Conservation (phyloP, 2,113 vertebrate species). For the Delphinapterus leucas region DNA sequence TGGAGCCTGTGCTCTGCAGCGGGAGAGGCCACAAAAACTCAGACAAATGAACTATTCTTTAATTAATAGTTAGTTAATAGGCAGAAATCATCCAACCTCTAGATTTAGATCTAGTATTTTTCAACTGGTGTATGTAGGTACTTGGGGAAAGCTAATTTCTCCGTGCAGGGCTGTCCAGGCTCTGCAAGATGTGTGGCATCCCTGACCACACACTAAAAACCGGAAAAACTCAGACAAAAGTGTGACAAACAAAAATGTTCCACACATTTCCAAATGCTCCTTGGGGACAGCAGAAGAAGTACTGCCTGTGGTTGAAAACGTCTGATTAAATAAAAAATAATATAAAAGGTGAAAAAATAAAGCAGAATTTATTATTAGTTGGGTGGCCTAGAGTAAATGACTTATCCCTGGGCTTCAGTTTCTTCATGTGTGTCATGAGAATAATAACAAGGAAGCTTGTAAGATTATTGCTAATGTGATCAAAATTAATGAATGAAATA, state of each 20-base stretch:
- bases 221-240: neutral
- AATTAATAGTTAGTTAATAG: neutral
- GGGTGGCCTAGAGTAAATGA: neutral
- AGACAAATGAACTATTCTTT: neutral
- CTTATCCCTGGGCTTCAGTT: constrained; percentile 3
- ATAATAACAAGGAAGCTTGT: constrained; percentile 21
- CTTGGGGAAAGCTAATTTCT: neutral
- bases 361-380: neutral
- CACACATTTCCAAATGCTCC: neutral
- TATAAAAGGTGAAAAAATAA: neutral
- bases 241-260: neutral
- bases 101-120: neutral
- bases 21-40: neutral
- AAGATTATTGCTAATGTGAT: neutral
- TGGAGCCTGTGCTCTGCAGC: too few relatives aligned
- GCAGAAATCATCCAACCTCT: neutral
- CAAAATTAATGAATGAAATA: constrained; percentile 32
- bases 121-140: neutral
- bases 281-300: neutral
- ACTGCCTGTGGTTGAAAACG: neutral
- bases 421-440: constrained; percentile 45
- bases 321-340: neutral
- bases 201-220: neutral
- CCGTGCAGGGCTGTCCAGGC: neutral
- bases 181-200: neutral